Conservation (phyloP, 2,888 invertebrate species). For the Stegana nigrithorax region DNA sequence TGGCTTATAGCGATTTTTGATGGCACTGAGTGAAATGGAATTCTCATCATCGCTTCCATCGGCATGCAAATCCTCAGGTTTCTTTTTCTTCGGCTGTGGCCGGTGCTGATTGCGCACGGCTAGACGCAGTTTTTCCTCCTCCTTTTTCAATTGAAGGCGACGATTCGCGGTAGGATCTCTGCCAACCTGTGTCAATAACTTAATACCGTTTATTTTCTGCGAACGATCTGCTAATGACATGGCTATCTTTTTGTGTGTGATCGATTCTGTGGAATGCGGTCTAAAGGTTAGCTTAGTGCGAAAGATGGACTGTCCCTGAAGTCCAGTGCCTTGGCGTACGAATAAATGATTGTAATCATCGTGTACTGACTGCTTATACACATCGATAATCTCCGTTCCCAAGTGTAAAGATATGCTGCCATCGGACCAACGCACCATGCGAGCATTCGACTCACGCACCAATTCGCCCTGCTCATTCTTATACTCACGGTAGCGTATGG, state of each 20-base stretch:
- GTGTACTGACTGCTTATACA: slow-evolving; percentile 92
- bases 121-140: slow-evolving; percentile 94
- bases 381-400: slow-evolving; percentile 97
- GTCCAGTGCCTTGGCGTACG: slow-evolving; percentile 96
- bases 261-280: slow-evolving; percentile 98
- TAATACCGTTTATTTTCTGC: slow-evolving; percentile 93
- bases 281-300: slow-evolving; percentile 96
- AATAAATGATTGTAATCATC: slow-evolving; percentile 98
- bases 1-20: slow-evolving; percentile 93
- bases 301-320: slow-evolving; percentile 98
- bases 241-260: slow-evolving; percentile 99
- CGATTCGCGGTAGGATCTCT: slow-evolving; percentile 93
- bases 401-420: slow-evolving; percentile 97
- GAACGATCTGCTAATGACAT: slow-evolving; percentile 95
- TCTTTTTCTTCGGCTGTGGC: slow-evolving; percentile 71
- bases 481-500: slow-evolving; percentile 91
- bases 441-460: slow-evolving; percentile 91
- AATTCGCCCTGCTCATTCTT: slow-evolving; percentile 86
- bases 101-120: slow-evolving; percentile 77
- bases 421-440: slow-evolving; percentile 97
- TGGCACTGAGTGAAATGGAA: slow-evolving; percentile 90
- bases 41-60: slow-evolving; percentile 95
- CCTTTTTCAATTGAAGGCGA: slow-evolving; percentile 94
- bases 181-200: slow-evolving; percentile 87
- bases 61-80: slow-evolving; percentile 63